phyloP scores from a whole-genome alignment of 2,888 invertebrate species.

The Drosophila mimetica region DNA sequence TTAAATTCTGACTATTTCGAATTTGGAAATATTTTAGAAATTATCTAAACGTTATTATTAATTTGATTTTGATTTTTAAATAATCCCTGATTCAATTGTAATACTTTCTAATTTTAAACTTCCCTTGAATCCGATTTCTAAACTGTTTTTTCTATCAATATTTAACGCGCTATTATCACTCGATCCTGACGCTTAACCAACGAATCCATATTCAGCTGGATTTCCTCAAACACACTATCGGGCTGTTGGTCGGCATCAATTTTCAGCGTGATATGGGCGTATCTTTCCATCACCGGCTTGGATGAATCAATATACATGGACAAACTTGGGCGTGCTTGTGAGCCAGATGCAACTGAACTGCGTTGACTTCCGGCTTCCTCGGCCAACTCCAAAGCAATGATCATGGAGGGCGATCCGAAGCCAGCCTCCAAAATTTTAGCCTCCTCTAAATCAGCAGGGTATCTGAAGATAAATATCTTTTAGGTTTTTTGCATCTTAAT shows the following conservation, averaged over 20 bases:
- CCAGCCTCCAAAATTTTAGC: slow-evolving; percentile 91
- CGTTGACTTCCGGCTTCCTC: slow-evolving; percentile 92
- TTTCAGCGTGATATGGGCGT: slow-evolving; percentile 90
- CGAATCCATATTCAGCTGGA: slow-evolving; percentile 86
- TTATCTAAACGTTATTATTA: too few relatives aligned
- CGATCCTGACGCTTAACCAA: slow-evolving; percentile 70
- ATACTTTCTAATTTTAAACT: too few relatives aligned
- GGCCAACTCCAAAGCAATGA: slow-evolving; percentile 93
- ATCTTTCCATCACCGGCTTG: slow-evolving; percentile 92
- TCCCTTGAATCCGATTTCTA: neutral
- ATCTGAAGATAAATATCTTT: slow-evolving; percentile 82
- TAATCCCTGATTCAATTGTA: too few relatives aligned
- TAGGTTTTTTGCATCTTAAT: neutral
- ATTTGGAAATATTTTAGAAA: too few relatives aligned
- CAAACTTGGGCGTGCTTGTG: neutral
- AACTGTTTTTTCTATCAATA: too few relatives aligned
- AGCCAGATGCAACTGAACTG: neutral
- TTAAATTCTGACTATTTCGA: too few relatives aligned
- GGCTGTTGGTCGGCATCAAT: slow-evolving; percentile 91
- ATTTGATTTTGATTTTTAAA: too few relatives aligned
- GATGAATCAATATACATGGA: slow-evolving; percentile 93
- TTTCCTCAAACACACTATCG: slow-evolving; percentile 91
- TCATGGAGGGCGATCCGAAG: slow-evolving; percentile 88
- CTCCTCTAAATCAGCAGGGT: slow-evolving; percentile 94
- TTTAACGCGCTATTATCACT: neutral